Evolutionary conservation across 2,888 invertebrate species (phyloP).

Genomic region (Idaea biselata): DNA sequence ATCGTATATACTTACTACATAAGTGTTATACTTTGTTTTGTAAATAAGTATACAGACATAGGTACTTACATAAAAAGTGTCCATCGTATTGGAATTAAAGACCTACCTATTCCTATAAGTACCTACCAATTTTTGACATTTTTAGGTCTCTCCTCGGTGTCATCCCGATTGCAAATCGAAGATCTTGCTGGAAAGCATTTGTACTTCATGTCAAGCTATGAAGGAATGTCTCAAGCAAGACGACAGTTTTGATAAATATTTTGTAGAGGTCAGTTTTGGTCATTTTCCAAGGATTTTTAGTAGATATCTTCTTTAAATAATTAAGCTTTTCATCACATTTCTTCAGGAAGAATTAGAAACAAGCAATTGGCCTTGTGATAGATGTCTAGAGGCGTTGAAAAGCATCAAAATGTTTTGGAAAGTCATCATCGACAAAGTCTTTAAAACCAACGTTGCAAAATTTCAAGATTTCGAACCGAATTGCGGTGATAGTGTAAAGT

Average conservation of each 20-base stretch:
- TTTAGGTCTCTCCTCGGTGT: conserved; percentile 56
- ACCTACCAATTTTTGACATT: conserved; percentile 2
- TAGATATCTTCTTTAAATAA: conserved; percentile 3
- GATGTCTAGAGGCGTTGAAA: conserved; percentile 66
- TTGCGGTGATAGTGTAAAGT: conserved; percentile 41
- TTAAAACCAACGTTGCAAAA: conserved; percentile 48
- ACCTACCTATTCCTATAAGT: background rate
- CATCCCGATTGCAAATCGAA: conserved; percentile 67
- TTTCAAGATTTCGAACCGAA: conserved; percentile 29
- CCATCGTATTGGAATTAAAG: background rate
- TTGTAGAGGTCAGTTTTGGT: conserved; percentile 52
- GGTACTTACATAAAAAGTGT: background rate
- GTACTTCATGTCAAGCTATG: conserved; percentile 58
- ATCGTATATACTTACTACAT: too few relatives aligned
- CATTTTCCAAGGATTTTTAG: background rate
- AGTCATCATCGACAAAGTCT: conserved; percentile 62
- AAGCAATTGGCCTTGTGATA: conserved; percentile 69
- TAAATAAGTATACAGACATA: too few relatives aligned
- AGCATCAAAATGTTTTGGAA: conserved; percentile 72
- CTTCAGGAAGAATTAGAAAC: conserved; percentile 68
- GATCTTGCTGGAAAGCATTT: conserved; percentile 60
- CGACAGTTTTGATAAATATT: conserved; percentile 55
- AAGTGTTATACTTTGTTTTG: too few relatives aligned
- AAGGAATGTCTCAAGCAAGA: conserved; percentile 57
- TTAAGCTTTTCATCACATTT: background rate